These are phyloP conservation scores for Emydocephalus ijimae DNA, from an alignment of 2,113 vertebrate genomes.

Conservation along the genomic window DNA sequence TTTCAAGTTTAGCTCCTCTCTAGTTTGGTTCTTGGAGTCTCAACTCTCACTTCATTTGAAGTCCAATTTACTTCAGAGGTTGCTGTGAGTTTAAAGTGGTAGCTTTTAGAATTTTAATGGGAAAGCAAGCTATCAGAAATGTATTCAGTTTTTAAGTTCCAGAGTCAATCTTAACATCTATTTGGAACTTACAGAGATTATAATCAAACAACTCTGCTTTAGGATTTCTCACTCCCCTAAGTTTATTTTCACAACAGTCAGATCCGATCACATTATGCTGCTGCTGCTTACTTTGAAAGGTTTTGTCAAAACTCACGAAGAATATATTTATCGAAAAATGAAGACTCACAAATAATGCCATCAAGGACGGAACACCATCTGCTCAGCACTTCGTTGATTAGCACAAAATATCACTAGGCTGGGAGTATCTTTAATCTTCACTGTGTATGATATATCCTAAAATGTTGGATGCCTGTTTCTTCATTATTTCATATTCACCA, in stretches of 20 bases:
- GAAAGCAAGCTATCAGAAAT: not conserved
- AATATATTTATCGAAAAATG: not conserved
- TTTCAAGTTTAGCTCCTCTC: not conserved
- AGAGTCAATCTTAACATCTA: not conserved
- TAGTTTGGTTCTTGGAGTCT: not conserved
- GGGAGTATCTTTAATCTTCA: not conserved
- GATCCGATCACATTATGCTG: not conserved
- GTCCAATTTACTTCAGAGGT: not conserved
- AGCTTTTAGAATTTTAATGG: not conserved
- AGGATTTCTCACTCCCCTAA: not conserved
- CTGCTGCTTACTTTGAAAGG: not conserved
- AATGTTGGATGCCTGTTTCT: not conserved
- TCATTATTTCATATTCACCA: not conserved
- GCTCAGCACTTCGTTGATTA: not conserved
- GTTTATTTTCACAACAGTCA: not conserved
- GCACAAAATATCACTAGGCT: not conserved
- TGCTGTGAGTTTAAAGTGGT: not conserved
- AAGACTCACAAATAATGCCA: not conserved
- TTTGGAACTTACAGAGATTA: not conserved
- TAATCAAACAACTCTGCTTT: not conserved
- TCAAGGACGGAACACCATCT: not conserved
- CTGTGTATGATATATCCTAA: not conserved
- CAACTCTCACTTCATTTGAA: not conserved
- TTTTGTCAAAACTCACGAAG: not conserved
- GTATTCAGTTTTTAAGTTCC: not conserved